phyloP scores from a whole-genome alignment of 2,797 vertebrate species.

The Buceros bicornis region DNA sequence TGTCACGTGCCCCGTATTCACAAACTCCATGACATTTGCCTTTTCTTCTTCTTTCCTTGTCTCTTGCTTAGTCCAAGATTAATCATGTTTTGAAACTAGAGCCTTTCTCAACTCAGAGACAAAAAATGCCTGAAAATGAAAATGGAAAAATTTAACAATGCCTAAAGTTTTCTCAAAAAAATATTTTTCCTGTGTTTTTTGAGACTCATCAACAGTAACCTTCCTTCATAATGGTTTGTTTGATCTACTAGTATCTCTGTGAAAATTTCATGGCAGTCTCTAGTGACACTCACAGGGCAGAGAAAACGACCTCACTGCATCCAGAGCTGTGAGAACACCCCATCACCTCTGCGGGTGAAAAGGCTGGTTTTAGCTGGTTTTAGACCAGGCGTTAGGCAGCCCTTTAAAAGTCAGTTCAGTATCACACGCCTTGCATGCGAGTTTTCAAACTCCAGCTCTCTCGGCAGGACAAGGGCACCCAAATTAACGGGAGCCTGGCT shows the following conservation, averaged over 20 bases:
- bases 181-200: neutral
- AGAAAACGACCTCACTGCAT: neutral
- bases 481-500: neutral
- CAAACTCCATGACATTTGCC: neutral
- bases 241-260: neutral
- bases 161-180: neutral
- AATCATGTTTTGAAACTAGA: neutral
- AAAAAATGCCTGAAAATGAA: neutral
- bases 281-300: neutral
- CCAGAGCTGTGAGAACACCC: neutral
- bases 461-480: neutral
- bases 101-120: rapidly evolving
- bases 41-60: neutral
- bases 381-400: neutral
- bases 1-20: neutral
- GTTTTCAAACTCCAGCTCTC: neutral
- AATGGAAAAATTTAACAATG: neutral
- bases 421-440: neutral
- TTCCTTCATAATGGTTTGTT: neutral
- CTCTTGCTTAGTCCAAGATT: neutral
- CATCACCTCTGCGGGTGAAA: neutral
- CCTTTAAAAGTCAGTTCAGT: neutral
- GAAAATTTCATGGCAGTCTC: neutral
- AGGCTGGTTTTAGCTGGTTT: neutral
- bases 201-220: neutral